These are phyloP conservation scores for Tyrophagus putrescentiae DNA, from an alignment of 1,140 invertebrate species.

Conservation along the genomic window DNA sequence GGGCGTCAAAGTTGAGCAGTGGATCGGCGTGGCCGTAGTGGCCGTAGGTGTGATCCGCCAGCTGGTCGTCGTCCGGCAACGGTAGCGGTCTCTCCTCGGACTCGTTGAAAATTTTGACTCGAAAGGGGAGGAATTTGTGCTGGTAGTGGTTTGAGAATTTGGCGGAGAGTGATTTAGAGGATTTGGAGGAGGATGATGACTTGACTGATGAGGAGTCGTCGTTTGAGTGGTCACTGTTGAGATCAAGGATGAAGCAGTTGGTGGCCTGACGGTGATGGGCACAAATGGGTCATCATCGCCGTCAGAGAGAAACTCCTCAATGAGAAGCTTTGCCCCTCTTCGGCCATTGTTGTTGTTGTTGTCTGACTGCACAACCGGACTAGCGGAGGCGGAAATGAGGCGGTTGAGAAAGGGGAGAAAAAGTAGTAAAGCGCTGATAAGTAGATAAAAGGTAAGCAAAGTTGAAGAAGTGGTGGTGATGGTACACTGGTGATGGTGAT, in stretches of 20 bases:
- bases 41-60: too few species aligned
- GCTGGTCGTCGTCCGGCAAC: not conserved
- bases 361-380: too few species aligned
- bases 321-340: too few species aligned
- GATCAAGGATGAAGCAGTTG: not conserved
- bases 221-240: not conserved
- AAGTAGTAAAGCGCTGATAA: too few species aligned
- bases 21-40: not conserved
- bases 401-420: too few species aligned
- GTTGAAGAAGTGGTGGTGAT: too few species aligned
- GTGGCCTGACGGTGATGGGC: not conserved
- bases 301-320: not conserved
- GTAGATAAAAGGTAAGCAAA: too few species aligned
- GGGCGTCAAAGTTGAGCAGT: conserved; percentile 20
- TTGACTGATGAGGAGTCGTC: not conserved
- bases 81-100: not conserved
- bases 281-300: not conserved
- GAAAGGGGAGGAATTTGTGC: not conserved
- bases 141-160: not conserved
- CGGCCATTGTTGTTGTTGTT: too few species aligned
- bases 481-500: too few species aligned
- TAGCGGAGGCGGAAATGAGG: too few species aligned
- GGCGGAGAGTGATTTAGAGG: too few species aligned
- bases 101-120: not conserved
- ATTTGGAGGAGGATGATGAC: too few species aligned